Percentiles rank a stretch among this genome's conserved stretches.
These are phyloP conservation scores for Bombyx mandarina DNA, from an alignment of 1,140 invertebrate genomes.

Conservation along the genomic window DNA sequence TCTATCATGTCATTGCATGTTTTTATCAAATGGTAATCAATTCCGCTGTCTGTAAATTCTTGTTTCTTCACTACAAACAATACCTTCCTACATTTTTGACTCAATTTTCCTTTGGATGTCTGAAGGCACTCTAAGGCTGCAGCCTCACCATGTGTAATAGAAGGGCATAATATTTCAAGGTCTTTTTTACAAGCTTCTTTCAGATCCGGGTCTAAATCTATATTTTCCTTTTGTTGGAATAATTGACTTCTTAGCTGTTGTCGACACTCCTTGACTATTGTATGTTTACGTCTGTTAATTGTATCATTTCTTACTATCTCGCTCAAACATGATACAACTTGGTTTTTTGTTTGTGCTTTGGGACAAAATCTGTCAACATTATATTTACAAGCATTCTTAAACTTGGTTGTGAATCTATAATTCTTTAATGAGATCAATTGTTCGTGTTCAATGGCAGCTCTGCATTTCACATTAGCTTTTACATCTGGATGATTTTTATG, in stretches of 20 bases:
- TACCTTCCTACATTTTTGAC: slow-evolving; percentile 80
- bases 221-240: slow-evolving; percentile 89
- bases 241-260: slow-evolving; percentile 91
- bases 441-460: slow-evolving; percentile 94
- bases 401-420: slow-evolving; percentile 95
- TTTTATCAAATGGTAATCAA: slow-evolving; percentile 87
- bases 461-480: slow-evolving; percentile 85
- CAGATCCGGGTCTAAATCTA: slow-evolving; percentile 87
- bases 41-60: slow-evolving; percentile 86
- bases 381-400: slow-evolving; percentile 92
- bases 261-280: slow-evolving; percentile 87
- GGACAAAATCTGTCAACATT: slow-evolving; percentile 88
- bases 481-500: slow-evolving; percentile 91
- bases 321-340: slow-evolving; percentile 94
- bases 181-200: slow-evolving; percentile 83
- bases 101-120: slow-evolving; percentile 78
- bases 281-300: slow-evolving; percentile 80
- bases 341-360: slow-evolving; percentile 82
- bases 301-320: slow-evolving; percentile 92
- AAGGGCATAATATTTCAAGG: slow-evolving; percentile 80
- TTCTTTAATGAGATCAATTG: slow-evolving; percentile 94
- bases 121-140: slow-evolving; percentile 92
- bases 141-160: slow-evolving; percentile 80
- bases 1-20: slow-evolving; percentile 89
- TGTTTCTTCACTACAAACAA: slow-evolving; percentile 89